Percentiles rank a stretch among this genome's conserved stretches.
Evolutionary conservation across 2,797 vertebrate genomes (phyloP).

Genomic region (Tenualosa ilisha): DNA sequence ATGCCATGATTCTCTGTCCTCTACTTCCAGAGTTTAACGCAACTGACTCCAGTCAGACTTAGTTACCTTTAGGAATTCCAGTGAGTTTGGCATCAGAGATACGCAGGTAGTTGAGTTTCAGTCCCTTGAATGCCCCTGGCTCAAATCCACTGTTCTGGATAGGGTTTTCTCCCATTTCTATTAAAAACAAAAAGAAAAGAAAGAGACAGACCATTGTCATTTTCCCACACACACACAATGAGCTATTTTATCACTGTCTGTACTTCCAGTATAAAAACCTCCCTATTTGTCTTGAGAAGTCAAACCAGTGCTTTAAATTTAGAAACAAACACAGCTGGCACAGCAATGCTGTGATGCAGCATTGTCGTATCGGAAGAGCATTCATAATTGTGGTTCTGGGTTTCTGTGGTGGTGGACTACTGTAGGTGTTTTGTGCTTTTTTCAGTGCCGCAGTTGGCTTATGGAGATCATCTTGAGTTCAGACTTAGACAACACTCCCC

Average conservation of each 20-base stretch:
- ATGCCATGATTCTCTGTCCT: neutral
- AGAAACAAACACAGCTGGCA: slow-evolving; percentile 14
- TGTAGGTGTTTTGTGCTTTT: slow-evolving; percentile 17
- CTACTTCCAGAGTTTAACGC: neutral
- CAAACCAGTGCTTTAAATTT: neutral
- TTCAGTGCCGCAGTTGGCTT: neutral
- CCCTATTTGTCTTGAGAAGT: neutral
- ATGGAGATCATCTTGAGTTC: neutral
- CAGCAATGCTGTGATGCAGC: neutral
- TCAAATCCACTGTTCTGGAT: slow-evolving; percentile 90
- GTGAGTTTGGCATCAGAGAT: slow-evolving; percentile 89
- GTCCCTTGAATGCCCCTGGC: slow-evolving; percentile 87
- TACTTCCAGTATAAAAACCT: neutral
- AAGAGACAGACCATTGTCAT: slow-evolving; percentile 42
- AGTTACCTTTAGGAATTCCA: slow-evolving; percentile 88
- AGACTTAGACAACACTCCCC: slow-evolving; percentile 11
- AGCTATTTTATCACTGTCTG: neutral
- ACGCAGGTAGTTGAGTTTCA: slow-evolving; percentile 89
- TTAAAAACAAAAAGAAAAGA: slow-evolving; percentile 56
- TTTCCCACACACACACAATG: slow-evolving; percentile 42
- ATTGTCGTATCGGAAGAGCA: neutral
- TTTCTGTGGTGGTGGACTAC: neutral
- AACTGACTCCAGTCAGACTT: neutral
- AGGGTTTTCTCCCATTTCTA: slow-evolving; percentile 93
- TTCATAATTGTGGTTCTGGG: slow-evolving; percentile 1